A percentile compares a stretch with the other conserved stretches of the same genome.
Evolutionary conservation across 2,888 invertebrate genomes (phyloP).

Genomic region (Microctonus brassicae): DNA sequence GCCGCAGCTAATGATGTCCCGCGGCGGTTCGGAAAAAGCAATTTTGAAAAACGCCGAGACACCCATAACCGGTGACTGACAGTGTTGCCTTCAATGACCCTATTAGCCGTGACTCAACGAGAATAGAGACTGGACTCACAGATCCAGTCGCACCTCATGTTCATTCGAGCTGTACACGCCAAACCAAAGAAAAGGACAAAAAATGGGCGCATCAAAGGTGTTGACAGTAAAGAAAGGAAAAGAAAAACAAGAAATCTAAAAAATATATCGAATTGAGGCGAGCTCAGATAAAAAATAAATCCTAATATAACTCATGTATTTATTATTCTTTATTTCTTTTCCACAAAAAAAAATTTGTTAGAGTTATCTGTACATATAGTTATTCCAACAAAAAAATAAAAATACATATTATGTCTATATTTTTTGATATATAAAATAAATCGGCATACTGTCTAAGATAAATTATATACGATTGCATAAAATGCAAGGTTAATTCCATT

Average conservation of each 20-base stretch:
- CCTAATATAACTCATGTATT: too few relatives aligned
- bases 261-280: conserved; percentile 4
- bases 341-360: too few relatives aligned
- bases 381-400: too few relatives aligned
- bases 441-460: too few relatives aligned
- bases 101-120: conserved; percentile 41
- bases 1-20: conserved; percentile 51
- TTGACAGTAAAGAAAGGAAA: background rate
- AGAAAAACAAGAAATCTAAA: conserved; percentile 22
- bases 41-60: conserved; percentile 35
- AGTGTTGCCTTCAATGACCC: conserved; percentile 46
- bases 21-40: conserved; percentile 35
- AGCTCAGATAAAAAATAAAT: conserved; percentile 38
- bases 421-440: too few relatives aligned
- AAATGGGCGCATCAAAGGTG: conserved; percentile 1
- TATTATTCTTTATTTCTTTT: too few relatives aligned
- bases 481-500: too few relatives aligned
- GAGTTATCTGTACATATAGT: too few relatives aligned
- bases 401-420: too few relatives aligned
- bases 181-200: conserved; percentile 3
- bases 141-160: conserved; percentile 19
- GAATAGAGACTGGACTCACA: background rate
- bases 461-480: too few relatives aligned
- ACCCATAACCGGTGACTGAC: conserved; percentile 46
- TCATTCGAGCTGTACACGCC: background rate